Evolutionary conservation across 2,113 vertebrate genomes (phyloP).

Genomic region (Pardalotus punctatus): DNA sequence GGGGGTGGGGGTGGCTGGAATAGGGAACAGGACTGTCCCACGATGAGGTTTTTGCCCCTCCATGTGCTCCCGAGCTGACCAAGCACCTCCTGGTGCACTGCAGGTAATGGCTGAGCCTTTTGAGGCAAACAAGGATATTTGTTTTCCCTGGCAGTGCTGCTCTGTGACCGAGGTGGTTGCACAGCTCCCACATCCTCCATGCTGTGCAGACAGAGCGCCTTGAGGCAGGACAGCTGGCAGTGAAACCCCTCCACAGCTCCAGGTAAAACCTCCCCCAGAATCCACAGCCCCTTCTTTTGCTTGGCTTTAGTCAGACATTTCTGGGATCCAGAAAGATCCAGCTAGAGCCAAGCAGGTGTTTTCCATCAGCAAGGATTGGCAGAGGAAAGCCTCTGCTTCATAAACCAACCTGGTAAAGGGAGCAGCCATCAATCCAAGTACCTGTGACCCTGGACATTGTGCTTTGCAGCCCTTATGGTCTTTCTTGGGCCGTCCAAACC

Average conservation of each 20-base stretch:
- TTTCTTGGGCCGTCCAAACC: neutral
- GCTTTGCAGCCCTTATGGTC: fast-evolving
- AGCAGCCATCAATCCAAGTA: neutral
- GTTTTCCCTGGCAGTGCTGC: neutral
- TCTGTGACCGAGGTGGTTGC: neutral
- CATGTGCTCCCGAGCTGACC: neutral
- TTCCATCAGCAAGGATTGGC: neutral
- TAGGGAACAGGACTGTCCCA: neutral
- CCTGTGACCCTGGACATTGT: fast-evolving
- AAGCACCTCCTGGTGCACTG: neutral
- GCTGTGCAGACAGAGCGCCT: neutral
- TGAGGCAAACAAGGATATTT: neutral
- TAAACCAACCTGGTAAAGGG: neutral
- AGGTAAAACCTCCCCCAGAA: neutral
- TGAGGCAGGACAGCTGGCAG: neutral
- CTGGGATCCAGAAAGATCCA: neutral
- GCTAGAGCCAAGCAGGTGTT: neutral
- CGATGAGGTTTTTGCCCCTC: neutral
- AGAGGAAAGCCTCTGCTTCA: neutral
- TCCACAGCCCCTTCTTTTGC: neutral
- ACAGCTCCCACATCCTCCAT: neutral
- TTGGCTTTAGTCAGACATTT: neutral
- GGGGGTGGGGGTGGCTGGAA: neutral
- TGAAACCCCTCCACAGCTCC: neutral
- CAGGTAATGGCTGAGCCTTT: neutral